Evolutionary conservation across 2,113 vertebrate genomes (phyloP), one percentile per base, ranked within the genome.

Genomic region (Illadopsis cleaveri): DNA sequence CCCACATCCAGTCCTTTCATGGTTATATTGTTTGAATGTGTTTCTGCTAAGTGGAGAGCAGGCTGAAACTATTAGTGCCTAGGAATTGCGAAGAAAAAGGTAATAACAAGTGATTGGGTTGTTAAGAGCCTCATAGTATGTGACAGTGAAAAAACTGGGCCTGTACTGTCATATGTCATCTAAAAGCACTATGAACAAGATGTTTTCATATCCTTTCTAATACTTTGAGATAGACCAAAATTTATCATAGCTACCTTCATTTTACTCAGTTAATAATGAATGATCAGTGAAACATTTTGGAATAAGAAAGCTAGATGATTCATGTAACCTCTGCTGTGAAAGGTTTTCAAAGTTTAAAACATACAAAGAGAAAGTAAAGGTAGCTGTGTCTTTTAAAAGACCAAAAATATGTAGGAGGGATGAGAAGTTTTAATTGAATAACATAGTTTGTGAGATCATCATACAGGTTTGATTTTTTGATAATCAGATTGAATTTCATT

Each of bases 201-300:
- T 97, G 94, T 97, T 97, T 96, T 96, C 87, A 57, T n/a, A 9
- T 88, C 86, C 87, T 95, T 97, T 93, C 93, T 97, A 94, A 96
- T 95, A 72, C 73, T 95, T 94, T 61, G 65, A 90, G 85, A 62
- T 61, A 71, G 71, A 92, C 93, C 80, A 92, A 82, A 72, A 93
- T 96, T 96, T 86, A 90, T 95, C 78, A 86, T 86, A 73, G 87
- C 88, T 96, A 75, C 90, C 92, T 96, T 97, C 89, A 92, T 98
- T 97, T 97, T 95, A 86, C 82, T 89, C 80, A 76, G 89, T 96
- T 95, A 96, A 96, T 94, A 95, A 97, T 95, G 90, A 96, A 96
- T 90, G 96, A 97, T 95, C 94, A 92, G 93, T 70, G 15, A 93
- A 94, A 91, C 72, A 71, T 90, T 93, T 97, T 94, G 82, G 48